Evolutionary conservation across 2,113 vertebrate species (phyloP), one percentile per base, ranked within the genome.

Genomic region (Channa maculata): DNA sequence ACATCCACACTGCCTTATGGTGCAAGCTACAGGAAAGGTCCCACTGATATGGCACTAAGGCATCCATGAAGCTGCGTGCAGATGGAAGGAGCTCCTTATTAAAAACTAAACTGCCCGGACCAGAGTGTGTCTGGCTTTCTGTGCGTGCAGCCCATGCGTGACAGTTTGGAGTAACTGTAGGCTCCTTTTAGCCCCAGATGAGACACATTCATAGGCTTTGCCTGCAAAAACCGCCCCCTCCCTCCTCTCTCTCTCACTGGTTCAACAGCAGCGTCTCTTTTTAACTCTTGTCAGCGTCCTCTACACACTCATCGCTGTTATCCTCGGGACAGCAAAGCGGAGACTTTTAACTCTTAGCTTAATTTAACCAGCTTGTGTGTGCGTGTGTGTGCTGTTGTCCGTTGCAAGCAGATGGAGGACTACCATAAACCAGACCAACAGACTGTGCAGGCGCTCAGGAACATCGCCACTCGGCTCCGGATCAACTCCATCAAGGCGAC

Each of bases 391-490:
- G 57, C 50, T 76, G 38, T 60, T 41, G 34, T 24, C 52, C 74
- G 58, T 57, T 65, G 65, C 74, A 65, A 61, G 43, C 80, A 86
- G 81, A 97, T 98, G 96, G 96, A 96, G 90, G 95, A 95, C 86
- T 98, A 97, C 77, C 96, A 97, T 78, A 98, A 97, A 79, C 96
- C 96, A 38, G 96, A 98, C 91, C 96, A 97, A 93, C 96, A 96
- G 93, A 96, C 95, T 3, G 90, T 98, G 88, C 97, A 97, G 94
- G 94, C 96, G 72, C 94, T 98, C 85, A 95, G 94, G 92, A 96
- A 97, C 93, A 92, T 95, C 64, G 96, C 97, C 83, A 95, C 92
- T 86, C 94, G 96, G 24, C 95, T 98, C 65, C 92, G 96, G 73
- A 95, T 98, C 93, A 93, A 89, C 92, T 97, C 96, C 75, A 97